A percentile compares a stretch with the other conserved stretches of the same genome.
Evolutionary conservation across 1,140 invertebrate species (phyloP).

Genomic region (Lineus longissimus): DNA sequence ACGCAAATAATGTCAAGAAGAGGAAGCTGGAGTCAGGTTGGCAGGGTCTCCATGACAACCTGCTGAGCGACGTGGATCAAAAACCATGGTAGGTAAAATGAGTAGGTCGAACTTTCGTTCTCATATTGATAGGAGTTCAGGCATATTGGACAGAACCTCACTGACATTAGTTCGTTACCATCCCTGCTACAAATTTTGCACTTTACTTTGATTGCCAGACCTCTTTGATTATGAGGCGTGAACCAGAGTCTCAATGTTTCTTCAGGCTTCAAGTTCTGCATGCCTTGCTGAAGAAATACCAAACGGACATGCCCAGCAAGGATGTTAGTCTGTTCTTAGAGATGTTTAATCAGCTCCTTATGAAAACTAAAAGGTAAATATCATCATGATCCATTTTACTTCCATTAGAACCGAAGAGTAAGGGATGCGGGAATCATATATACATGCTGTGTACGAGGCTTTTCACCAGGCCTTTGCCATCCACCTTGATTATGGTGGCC

Average conservation of each 20-base stretch:
- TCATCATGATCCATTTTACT: too few species aligned
- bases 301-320: slow-evolving; percentile 23
- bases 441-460: too few species aligned
- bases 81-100: slow-evolving; percentile 33
- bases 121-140: not conserved
- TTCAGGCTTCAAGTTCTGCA: slow-evolving; percentile 39
- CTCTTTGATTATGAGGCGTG: too few species aligned
- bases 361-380: slow-evolving; percentile 35
- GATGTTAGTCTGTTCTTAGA: slow-evolving; percentile 25
- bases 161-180: too few species aligned
- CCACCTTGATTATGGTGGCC: too few species aligned
- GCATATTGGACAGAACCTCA: too few species aligned
- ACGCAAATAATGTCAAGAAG: slow-evolving; percentile 22
- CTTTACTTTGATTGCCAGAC: too few species aligned
- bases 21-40: slow-evolving; percentile 33
- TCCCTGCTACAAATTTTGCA: too few species aligned
- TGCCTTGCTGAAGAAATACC: slow-evolving; percentile 31
- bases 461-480: too few species aligned
- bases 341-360: slow-evolving; percentile 24
- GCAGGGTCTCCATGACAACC: slow-evolving; percentile 25
- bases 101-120: not conserved
- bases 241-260: not conserved
- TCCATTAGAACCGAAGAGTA: too few species aligned
- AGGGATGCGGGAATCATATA: too few species aligned
- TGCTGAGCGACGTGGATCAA: slow-evolving; percentile 21